Percentiles rank a stretch among this genome's conserved stretches.
phyloP scores from a whole-genome alignment of 2,113 vertebrate genomes.

The Bos javanicus region DNA sequence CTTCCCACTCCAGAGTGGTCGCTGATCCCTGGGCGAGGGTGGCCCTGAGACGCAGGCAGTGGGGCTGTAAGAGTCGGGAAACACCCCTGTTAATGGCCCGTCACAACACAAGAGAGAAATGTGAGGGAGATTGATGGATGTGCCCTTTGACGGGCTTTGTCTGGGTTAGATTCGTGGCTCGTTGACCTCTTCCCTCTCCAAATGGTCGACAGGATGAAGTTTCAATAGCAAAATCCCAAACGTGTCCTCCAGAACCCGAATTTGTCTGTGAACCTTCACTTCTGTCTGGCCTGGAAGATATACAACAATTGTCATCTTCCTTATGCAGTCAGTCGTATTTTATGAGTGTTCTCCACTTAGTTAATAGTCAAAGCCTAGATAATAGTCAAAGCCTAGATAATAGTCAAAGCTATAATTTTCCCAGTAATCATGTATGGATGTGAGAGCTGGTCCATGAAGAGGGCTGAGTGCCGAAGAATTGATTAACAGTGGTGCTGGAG shows the following conservation, averaged over 20 bases:
- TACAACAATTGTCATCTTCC: neutral
- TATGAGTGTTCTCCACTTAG: neutral
- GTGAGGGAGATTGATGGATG: too few species aligned
- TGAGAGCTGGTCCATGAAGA: neutral
- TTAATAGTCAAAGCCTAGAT: neutral
- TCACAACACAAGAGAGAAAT: too few species aligned
- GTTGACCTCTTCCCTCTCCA: fast-evolving
- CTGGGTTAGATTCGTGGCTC: fast-evolving
- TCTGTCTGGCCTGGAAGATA: neutral
- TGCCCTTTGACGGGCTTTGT: neutral
- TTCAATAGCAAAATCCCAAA: fast-evolving
- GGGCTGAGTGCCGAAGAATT: fast-evolving
- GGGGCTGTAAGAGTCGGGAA: fast-evolving
- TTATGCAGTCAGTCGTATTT: too few species aligned
- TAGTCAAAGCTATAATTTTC: neutral
- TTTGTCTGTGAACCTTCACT: neutral
- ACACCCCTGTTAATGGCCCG: neutral
- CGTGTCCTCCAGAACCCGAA: too few species aligned
- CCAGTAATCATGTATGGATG: neutral
- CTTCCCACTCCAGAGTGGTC: too few species aligned
- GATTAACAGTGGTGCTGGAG: fast-evolving
- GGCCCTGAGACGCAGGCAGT: fast-evolving
- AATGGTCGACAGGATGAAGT: fast-evolving
- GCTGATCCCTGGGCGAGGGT: too few species aligned
- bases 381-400: neutral